phyloP scores from a whole-genome alignment of 30 jellyfish, hydroid and myxozoan species.

The Turritopsis dohrnii region DNA sequence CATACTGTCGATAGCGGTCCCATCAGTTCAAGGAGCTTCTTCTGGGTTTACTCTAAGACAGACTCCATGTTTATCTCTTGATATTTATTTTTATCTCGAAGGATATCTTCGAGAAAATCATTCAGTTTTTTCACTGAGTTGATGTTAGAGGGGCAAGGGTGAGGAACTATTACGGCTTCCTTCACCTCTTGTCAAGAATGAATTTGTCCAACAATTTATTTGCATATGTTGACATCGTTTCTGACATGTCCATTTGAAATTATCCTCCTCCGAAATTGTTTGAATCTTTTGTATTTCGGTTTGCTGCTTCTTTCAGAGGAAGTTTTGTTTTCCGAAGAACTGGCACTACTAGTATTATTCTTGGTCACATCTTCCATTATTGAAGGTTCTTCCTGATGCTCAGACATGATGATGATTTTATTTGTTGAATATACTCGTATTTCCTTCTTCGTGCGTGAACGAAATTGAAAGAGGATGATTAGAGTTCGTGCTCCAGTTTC shows the following conservation, averaged over 20 bases:
- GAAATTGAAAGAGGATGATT: not conserved
- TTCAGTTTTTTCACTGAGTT: not conserved
- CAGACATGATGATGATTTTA: too few relatives aligned
- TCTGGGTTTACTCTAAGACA: too few relatives aligned
- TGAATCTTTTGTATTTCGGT: too few relatives aligned
- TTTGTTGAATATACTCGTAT: too few relatives aligned
- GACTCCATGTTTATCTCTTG: not conserved
- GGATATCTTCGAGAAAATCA: not conserved
- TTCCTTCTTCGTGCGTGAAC: not conserved
- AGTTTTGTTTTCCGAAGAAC: too few relatives aligned
- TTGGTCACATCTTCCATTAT: not conserved
- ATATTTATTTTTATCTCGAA: not conserved
- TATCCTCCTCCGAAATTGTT: not conserved
- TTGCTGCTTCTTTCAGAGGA: too few relatives aligned
- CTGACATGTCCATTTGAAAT: not conserved
- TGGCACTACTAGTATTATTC: too few relatives aligned
- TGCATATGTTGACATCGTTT: not conserved
- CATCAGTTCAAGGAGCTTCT: not conserved
- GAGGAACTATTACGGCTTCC: not conserved
- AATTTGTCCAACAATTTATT: not conserved
- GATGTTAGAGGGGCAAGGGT: not conserved
- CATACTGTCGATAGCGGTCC: not conserved
- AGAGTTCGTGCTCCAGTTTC: not conserved
- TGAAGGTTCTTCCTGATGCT: not conserved
- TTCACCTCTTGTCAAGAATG: not conserved